A percentile compares a stretch with the other conserved stretches of the same genome.
Evolutionary conservation across 2,113 vertebrate genomes (phyloP).

Genomic region (Actinemys pallida): DNA sequence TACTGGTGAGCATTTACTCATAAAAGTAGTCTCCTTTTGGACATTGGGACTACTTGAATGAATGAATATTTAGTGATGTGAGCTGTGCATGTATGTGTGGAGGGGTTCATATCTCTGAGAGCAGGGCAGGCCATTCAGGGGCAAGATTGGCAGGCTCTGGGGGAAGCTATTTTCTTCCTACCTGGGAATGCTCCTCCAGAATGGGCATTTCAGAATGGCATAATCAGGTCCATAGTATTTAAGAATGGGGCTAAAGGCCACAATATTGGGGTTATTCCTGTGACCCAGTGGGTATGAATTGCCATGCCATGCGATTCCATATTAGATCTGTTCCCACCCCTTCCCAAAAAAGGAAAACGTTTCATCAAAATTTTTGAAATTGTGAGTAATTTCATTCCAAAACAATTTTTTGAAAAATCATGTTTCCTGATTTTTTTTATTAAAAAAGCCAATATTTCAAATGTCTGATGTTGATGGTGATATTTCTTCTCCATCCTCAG

Average conservation of each 20-base stretch:
- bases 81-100: background rate
- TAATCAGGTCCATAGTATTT: background rate
- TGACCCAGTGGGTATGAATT: background rate
- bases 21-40: background rate
- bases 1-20: background rate
- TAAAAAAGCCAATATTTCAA: background rate
- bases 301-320: background rate
- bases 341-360: no score
- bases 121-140: no score
- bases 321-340: background rate
- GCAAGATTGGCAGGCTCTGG: no score
- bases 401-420: no score
- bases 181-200: no score
- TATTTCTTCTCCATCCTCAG: background rate
- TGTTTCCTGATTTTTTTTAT: no score
- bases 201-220: background rate
- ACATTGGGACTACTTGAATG: background rate
- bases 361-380: no score
- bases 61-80: conserved; percentile 10
- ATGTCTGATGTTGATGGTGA: background rate
- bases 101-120: no score
- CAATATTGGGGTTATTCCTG: background rate
- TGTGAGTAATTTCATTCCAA: no score
- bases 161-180: no score
- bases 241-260: background rate